Percentiles rank a stretch among this genome's conserved stretches.
These are phyloP conservation scores for Phymastichus coffea DNA, from an alignment of 1,140 invertebrate species.

Conservation along the genomic window DNA sequence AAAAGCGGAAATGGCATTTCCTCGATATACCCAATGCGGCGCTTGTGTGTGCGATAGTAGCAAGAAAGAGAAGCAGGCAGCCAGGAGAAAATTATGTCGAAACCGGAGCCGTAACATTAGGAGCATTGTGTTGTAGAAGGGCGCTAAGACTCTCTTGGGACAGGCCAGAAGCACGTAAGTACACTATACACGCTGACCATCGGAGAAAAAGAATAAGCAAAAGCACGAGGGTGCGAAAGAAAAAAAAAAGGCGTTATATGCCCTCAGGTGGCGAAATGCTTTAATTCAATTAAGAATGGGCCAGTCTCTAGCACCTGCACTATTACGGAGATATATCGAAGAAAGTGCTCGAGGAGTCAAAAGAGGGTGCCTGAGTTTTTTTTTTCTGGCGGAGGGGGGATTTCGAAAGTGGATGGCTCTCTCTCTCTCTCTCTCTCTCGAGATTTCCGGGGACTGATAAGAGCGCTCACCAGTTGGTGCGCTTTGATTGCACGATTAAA, in stretches of 20 bases:
- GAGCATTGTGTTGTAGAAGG: constrained; percentile 53
- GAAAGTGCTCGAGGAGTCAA: background rate
- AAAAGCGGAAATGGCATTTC: constrained; percentile 44
- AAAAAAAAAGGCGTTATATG: constrained; percentile 43
- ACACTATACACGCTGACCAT: constrained; percentile 3
- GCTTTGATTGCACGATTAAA: too few relatives aligned
- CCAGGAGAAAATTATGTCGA: constrained; percentile 52
- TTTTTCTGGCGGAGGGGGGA: background rate
- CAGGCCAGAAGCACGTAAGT: background rate
- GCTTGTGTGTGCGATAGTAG: background rate
- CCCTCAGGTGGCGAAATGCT: constrained; percentile 52
- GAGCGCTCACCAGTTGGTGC: too few relatives aligned
- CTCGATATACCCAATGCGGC: constrained; percentile 37
- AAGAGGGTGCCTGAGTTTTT: background rate
- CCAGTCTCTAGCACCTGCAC: too few relatives aligned
- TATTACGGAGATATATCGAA: too few relatives aligned
- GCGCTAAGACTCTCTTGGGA: constrained; percentile 50
- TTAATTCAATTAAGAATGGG: constrained; percentile 56
- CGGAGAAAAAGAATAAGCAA: constrained; percentile 21
- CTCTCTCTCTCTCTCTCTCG: background rate
- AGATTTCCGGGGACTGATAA: constrained; percentile 21
- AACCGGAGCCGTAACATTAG: constrained; percentile 57
- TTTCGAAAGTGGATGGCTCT: background rate
- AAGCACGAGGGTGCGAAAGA: constrained; percentile 31
- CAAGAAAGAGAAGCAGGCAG: constrained; percentile 27